These are phyloP conservation scores for Periophthalmus magnuspinnatus DNA, from an alignment of 2,797 vertebrate species.

Conservation along the genomic window DNA sequence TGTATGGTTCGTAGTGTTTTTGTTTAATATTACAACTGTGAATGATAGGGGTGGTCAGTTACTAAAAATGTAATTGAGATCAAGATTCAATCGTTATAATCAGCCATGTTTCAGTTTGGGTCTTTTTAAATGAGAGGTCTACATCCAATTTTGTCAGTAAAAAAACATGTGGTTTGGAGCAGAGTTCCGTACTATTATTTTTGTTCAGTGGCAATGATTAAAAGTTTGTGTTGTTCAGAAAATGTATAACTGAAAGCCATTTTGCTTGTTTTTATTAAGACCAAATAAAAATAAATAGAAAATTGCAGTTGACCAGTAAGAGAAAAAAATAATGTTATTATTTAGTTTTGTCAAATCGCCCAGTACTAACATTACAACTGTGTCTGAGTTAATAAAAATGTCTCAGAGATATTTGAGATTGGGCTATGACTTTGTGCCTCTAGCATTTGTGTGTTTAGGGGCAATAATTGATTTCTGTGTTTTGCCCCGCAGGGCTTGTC, in stretches of 20 bases:
- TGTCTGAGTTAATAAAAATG: slow-evolving; percentile 57
- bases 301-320: neutral
- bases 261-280: neutral
- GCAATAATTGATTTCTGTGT: slow-evolving; percentile 78
- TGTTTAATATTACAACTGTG: neutral
- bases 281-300: neutral
- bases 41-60: too few species aligned
- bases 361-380: neutral
- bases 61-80: neutral
- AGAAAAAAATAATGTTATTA: neutral
- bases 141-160: neutral
- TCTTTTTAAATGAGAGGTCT: neutral
- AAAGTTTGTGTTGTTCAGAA: neutral
- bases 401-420: slow-evolving; percentile 51
- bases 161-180: neutral
- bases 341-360: neutral
- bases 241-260: neutral
- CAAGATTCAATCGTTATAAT: neutral
- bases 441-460: slow-evolving; percentile 72
- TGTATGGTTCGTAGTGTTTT: slow-evolving; percentile 8
- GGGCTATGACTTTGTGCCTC: slow-evolving; percentile 54
- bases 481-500: slow-evolving; percentile 69
- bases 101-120: neutral
- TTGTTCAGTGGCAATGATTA: neutral
- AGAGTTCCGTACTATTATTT: neutral